These are phyloP conservation scores for Pipistrellus pipistrellus DNA, from an alignment of 2,797 vertebrate species.

Conservation along the genomic window DNA sequence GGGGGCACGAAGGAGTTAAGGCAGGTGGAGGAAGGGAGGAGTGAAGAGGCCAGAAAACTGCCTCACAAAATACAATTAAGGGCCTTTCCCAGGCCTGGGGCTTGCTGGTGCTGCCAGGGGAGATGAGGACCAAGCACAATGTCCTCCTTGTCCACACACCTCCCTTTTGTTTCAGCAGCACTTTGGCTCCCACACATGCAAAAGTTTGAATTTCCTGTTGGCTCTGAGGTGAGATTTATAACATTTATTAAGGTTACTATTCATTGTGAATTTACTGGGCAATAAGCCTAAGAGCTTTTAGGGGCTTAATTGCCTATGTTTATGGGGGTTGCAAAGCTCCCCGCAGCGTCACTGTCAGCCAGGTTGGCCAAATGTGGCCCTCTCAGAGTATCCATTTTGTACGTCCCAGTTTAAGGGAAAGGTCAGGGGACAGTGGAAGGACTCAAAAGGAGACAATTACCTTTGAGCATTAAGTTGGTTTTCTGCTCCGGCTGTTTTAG, in stretches of 20 bases:
- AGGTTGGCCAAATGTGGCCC: slow-evolving; percentile 85
- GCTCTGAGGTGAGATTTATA: slow-evolving; percentile 91
- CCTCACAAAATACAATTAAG: slow-evolving; percentile 67
- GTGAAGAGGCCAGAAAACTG: slow-evolving; percentile 49
- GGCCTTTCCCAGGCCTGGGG: slow-evolving; percentile 74
- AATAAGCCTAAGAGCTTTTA: slow-evolving; percentile 88
- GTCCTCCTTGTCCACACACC: slow-evolving; percentile 83
- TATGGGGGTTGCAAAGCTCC: slow-evolving; percentile 86
- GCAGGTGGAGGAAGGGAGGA: slow-evolving; percentile 58
- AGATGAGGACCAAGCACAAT: slow-evolving; percentile 68
- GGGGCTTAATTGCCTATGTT: slow-evolving; percentile 88
- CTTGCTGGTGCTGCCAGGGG: slow-evolving; percentile 47
- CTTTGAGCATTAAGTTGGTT: slow-evolving; percentile 28
- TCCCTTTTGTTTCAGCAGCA: slow-evolving; percentile 88
- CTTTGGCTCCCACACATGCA: slow-evolving; percentile 86
- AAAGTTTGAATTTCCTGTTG: slow-evolving; percentile 91
- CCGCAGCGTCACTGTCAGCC: slow-evolving; percentile 84
- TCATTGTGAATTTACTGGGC: slow-evolving; percentile 88
- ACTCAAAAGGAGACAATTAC: slow-evolving; percentile 26
- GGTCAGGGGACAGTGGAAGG: background rate
- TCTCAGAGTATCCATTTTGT: slow-evolving; percentile 56
- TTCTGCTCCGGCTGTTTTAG: slow-evolving; percentile 69
- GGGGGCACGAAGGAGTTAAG: slow-evolving; percentile 71
- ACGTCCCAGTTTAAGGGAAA: background rate
- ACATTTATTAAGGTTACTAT: slow-evolving; percentile 91